Base-by-base conservation (phyloP, 2,888 invertebrate species). In the Nomada hirtipes region DNA sequence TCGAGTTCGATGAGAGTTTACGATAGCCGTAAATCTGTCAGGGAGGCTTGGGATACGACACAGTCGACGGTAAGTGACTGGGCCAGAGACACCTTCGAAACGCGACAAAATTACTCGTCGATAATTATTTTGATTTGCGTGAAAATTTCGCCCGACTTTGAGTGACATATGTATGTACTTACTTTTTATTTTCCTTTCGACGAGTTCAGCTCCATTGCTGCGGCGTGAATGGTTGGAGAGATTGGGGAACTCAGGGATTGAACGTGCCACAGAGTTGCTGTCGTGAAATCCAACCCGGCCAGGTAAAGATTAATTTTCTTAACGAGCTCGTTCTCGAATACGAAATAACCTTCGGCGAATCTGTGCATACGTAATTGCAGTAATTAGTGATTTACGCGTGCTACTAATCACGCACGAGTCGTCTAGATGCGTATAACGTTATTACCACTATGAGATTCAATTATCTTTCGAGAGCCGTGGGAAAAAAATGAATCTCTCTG, bases 41-140 rank as follows among this genome's bases (percentile, higher is more conserved):
- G 97, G 1, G 95, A 96, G 76, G 97, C 98, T 0, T 98, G 98
- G 98, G 98, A 98, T 92, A 96, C 96, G 83, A 97, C 98, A 0
- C 98, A 99, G 93, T 96, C 96, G 82, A 94, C 95, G 87, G 96
- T 96, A 89, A 92, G 76, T 63, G 65, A 15, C 36, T 9, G 7
- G 4, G 15, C 7, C 23, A 61, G 23, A 23, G 13, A 52, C 13
- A 15, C 9, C 13, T 9, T 42, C 9, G 50, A 59, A 2, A 3
- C 20, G 2, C 44, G 23, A 29, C 18, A 77, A 59, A 57, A 44
- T 60, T 42, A 44, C 20, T 0, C 13, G n/a, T 44, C 15, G 36
- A n/a, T 26, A 36, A 57, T 59, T 55, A 69, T 57, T 55, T 18
- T 7, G n/a, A 57, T 47, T 0, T 20, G 23, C 36, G 1, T 53